Conservation (phyloP, 2,113 vertebrate genomes). For the Dascyllus trimaculatus region DNA sequence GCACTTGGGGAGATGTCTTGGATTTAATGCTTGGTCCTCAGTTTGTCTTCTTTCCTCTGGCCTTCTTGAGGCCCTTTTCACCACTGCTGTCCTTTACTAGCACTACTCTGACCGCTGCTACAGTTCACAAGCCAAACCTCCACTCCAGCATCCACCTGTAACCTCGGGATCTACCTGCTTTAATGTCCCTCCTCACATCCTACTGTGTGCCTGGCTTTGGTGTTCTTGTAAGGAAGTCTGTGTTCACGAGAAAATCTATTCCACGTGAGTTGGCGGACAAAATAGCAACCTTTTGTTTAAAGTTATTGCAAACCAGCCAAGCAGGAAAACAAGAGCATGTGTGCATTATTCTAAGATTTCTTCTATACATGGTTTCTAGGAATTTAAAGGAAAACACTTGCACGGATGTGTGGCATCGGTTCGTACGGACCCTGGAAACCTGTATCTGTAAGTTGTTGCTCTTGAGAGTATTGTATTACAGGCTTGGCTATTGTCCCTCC, state of each 20-base stretch:
- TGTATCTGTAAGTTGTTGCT: not conserved
- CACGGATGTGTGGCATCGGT: not conserved
- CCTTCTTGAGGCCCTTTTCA: not conserved
- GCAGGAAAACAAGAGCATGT: conserved; percentile 17
- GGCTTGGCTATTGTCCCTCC: not conserved
- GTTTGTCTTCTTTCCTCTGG: not conserved
- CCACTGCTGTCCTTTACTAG: not conserved
- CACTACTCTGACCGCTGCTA: not conserved
- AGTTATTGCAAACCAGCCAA: not conserved
- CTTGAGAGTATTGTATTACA: conserved; percentile 2
- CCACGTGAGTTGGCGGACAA: conserved; percentile 23
- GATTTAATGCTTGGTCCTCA: not conserved
- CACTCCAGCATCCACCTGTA: not conserved
- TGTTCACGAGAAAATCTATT: conserved; percentile 9
- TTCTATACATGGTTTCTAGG: conserved; percentile 9
- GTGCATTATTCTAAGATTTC: not conserved
- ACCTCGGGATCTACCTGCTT: not conserved
- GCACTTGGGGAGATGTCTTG: too few species aligned
- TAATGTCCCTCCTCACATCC: not conserved
- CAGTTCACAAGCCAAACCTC: not conserved
- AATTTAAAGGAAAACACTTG: not conserved
- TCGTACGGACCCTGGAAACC: not conserved
- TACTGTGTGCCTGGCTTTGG: not conserved
- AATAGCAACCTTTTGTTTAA: conserved; percentile 4
- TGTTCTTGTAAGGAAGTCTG: not conserved